Conservation (phyloP, 2,888 invertebrate genomes). For the Nysson spinosus region DNA sequence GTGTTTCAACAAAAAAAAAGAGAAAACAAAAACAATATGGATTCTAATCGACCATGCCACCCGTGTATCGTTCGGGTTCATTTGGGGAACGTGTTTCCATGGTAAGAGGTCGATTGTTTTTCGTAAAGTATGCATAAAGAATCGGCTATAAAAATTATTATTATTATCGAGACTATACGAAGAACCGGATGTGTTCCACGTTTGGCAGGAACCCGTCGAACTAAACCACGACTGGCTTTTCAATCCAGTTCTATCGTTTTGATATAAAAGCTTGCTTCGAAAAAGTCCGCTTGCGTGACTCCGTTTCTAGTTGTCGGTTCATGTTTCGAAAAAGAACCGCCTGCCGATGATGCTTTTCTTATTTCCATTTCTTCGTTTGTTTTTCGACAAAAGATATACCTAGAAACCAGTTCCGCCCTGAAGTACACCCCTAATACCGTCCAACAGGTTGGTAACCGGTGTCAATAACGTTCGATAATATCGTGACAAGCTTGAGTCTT, state of each 20-base stretch:
- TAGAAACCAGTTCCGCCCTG: conserved; percentile 34
- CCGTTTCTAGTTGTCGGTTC: conserved; percentile 13
- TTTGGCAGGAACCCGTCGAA: background rate
- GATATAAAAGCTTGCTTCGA: conserved; percentile 3
- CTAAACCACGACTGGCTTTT: conserved; percentile 3
- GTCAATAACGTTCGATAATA: conserved; percentile 17
- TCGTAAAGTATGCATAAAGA: no score
- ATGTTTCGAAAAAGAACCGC: conserved; percentile 35
- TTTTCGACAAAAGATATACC: conserved; percentile 2
- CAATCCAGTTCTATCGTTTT: background rate
- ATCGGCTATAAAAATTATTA: background rate
- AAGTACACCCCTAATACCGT: conserved; percentile 21
- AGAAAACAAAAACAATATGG: no score
- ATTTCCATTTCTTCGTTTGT: background rate
- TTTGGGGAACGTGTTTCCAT: no score
- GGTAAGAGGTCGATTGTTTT: no score
- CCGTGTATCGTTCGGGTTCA: no score
- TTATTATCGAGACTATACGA: background rate
- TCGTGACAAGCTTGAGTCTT: conserved; percentile 30
- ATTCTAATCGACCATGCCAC: no score
- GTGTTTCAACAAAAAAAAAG: no score
- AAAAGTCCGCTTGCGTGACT: background rate
- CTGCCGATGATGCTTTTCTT: conserved; percentile 1
- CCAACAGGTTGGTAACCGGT: conserved; percentile 21
- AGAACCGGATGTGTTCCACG: background rate